Conservation (phyloP, 2,888 invertebrate species). For the Plusia festucae region DNA sequence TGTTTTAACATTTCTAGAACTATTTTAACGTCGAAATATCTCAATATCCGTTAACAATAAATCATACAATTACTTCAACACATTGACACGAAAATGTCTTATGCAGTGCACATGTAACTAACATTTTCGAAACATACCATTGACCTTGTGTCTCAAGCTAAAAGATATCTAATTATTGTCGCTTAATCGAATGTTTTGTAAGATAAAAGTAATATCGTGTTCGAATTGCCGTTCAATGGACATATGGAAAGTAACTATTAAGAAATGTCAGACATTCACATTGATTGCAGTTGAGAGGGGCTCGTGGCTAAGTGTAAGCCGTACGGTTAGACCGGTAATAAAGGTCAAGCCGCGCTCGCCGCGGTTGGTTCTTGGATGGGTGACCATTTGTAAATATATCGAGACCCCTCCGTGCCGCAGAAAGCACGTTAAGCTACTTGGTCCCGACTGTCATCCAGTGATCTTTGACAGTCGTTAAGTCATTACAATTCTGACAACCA, state of each 20-base stretch:
- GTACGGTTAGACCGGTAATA: too few species aligned
- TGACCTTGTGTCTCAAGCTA: constrained; percentile 19
- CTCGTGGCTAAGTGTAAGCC: too few species aligned
- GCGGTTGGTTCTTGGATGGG: too few species aligned
- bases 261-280: constrained; percentile 12
- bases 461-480: too few species aligned
- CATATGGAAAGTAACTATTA: constrained; percentile 44
- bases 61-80: neutral
- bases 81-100: neutral
- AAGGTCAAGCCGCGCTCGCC: too few species aligned
- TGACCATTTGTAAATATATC: too few species aligned
- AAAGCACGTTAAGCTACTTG: too few species aligned
- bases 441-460: too few species aligned
- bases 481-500: too few species aligned
- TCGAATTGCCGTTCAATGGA: constrained; percentile 48
- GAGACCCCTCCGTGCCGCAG: too few species aligned
- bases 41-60: neutral
- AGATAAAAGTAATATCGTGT: constrained; percentile 45
- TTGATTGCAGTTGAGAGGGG: too few species aligned
- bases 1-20: neutral
- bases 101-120: neutral
- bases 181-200: constrained; percentile 48
- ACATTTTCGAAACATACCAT: neutral
- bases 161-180: constrained; percentile 46
- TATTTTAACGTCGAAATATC: neutral